Base-by-base conservation (phyloP, 2,888 invertebrate species). In the Scaptomyza reducta region DNA sequence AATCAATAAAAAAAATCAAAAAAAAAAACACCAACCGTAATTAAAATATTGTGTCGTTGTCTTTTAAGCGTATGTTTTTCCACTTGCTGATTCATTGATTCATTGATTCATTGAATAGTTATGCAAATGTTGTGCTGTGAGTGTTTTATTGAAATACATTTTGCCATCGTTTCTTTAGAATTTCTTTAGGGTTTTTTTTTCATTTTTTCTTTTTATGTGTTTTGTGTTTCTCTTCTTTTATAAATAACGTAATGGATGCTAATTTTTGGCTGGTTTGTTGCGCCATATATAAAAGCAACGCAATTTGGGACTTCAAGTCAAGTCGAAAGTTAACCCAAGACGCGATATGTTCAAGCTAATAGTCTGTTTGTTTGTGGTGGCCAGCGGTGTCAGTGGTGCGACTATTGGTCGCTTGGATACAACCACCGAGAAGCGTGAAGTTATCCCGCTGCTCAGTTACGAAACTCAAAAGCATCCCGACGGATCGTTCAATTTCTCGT, bases 401-500 rank as follows among this genome's bases (percentile, higher is more conserved):
- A 85, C 83, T 58, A 63, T 88, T 66, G 75, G 77, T 33, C 47
- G 73, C 45, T 41, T 53, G 29, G 77, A 74, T 5, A 35, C 49
- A 0, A 76, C 79, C 47, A 84, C 89, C 3, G 85, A 87, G 61
- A 89, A 72, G 56, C 77, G 61, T 1, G 78, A 77, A 31, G 58
- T 88, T 14, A 65, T 91, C 22, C 75, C 88, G 0, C 59, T 91
- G 22, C 41, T 91, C 6, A 75, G 54, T 0, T 91, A 77, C 53
- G 89, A 88, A 49, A 72, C 79, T 3, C 82, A 79, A 14, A 87
- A 85, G 59, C 44, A 76, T 0, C 73, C 88, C 13, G 89, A 91
- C 67, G 91, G 91, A 3, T 90, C 90, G 0, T 91, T 90, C 69
- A 70, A 66, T 2, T 91, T 90, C 63, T 27, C 63, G 7, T 91